A percentile compares a stretch with the other conserved stretches of the same genome.
Evolutionary conservation across 2,888 invertebrate species (phyloP).

Genomic region (Desoria tigrina): DNA sequence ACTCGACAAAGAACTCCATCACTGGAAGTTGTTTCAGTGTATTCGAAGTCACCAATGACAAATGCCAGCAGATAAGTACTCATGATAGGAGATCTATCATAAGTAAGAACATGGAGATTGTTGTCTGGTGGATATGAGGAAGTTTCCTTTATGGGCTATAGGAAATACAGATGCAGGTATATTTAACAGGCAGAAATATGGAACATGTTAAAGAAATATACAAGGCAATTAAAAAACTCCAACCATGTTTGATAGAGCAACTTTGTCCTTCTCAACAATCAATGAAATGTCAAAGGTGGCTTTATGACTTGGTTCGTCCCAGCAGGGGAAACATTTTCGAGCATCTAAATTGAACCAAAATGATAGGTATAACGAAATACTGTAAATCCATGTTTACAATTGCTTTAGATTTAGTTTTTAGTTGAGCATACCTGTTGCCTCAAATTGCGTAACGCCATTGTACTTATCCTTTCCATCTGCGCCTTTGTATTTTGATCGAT

Average conservation of each 20-base stretch:
- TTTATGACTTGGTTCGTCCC: conserved; percentile 96
- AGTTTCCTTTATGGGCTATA: conserved; percentile 54
- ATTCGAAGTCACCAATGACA: conserved; percentile 93
- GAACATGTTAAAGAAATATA: conserved; percentile 16
- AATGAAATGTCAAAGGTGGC: conserved; percentile 89
- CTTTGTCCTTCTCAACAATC: conserved; percentile 75
- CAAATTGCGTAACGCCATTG: conserved; percentile 90
- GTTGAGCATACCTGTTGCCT: conserved; percentile 70
- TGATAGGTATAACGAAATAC: no score
- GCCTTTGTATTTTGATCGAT: conserved; percentile 78
- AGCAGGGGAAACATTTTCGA: conserved; percentile 91
- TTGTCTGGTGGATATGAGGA: conserved; percentile 55
- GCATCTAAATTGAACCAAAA: conserved; percentile 62
- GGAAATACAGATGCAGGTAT: no score
- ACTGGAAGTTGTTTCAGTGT: conserved; percentile 77
- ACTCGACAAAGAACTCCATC: conserved; percentile 82
- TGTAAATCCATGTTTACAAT: no score
- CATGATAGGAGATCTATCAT: conserved; percentile 73
- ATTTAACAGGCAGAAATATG: no score
- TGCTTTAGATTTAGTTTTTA: no score
- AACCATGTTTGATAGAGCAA: conserved; percentile 92
- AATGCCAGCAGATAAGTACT: conserved; percentile 90
- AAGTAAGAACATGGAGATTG: conserved; percentile 65
- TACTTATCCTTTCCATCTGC: conserved; percentile 74
- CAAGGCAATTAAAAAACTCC: background rate